Evolutionary conservation across 2,888 invertebrate genomes (phyloP).

Genomic region (Nymphalis polychloros): DNA sequence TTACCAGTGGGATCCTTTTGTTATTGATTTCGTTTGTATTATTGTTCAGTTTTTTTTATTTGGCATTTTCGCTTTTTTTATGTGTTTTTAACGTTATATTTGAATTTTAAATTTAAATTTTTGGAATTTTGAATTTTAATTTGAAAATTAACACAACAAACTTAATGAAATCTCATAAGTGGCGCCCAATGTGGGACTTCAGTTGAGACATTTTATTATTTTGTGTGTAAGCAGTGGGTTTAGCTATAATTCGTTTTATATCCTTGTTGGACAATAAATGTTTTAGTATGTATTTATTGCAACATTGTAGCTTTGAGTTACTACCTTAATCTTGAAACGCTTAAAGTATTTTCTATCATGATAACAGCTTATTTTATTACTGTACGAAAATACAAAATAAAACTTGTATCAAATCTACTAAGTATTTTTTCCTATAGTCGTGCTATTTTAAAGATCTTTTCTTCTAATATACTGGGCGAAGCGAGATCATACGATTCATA

Average conservation of each 20-base stretch:
- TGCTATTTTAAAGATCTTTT: too few relatives aligned
- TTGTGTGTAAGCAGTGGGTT: neutral
- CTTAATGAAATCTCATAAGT: neutral
- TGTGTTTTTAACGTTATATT: too few relatives aligned
- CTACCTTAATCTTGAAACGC: constrained; percentile 16
- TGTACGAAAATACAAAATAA: neutral
- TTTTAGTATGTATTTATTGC: constrained; percentile 16
- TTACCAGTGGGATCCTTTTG: neutral
- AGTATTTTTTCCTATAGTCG: too few relatives aligned
- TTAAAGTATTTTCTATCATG: constrained; percentile 7
- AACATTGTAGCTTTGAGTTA: constrained; percentile 14
- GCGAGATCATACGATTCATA: too few relatives aligned
- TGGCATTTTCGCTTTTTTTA: too few relatives aligned
- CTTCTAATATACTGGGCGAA: too few relatives aligned
- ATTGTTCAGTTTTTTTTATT: neutral
- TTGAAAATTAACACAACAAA: neutral
- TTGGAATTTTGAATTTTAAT: too few relatives aligned
- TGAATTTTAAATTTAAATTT: too few relatives aligned
- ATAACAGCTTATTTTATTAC: neutral
- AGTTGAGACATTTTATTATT: neutral
- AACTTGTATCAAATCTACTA: too few relatives aligned
- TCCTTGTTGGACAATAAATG: constrained; percentile 5
- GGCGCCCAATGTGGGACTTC: constrained; percentile 4
- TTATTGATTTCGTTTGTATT: constrained; percentile 6
- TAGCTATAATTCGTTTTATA: constrained; percentile 7